Base-by-base conservation (phyloP, 2,113 vertebrate genomes). In the Tychaedon coryphoeus region DNA sequence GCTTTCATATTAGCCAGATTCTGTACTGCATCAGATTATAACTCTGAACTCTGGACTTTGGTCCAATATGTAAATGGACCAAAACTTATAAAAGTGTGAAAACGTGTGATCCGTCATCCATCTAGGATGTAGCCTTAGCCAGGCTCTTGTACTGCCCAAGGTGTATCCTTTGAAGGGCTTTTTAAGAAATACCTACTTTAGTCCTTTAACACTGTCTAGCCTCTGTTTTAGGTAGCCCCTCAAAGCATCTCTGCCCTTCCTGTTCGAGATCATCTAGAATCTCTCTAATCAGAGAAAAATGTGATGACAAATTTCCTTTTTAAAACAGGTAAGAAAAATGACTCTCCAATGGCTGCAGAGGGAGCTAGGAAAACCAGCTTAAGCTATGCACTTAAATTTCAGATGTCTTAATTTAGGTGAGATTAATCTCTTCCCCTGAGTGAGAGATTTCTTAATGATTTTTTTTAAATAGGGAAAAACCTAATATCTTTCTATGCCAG, bases 21-120 rank as follows among this genome's bases (percentile, higher is more conserved):
- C 19, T 38, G n/a, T 38, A 50, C n/a, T 69, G 13, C 66, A 29
- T 36, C 50, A 6, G 7, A 29, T 8, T 50, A 22, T 69, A 38
- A 29, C 25, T 50, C 43, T 45, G 43, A 43, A 43, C 43, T 43
- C 43, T 43, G 43, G 19, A 45, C 43, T 45, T 45, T 45, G 43
- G 43, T 45, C 43, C 43, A 45, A 20, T 10, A 29, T 36, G 25
- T 36, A 69, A 36, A 50, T 16, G 10, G 7, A 22, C 34, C 14
- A 38, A 29, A 50, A 29, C 26, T 28, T 69, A 22, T 3, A 29
- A 22, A 29, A 36, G 12, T 36, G n/a, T 38, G 26, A 50, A 36
- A 50, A 69, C 2, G 2, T 20, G 13, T 69, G n/a, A 36, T 9
- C 13, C 2, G 0, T 10, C 5, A 2, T 36, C 26, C 19, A 22